A percentile compares a stretch with the other conserved stretches of the same genome.
Evolutionary conservation across 2,888 invertebrate species (phyloP).

Genomic region (Oscheius sp.): DNA sequence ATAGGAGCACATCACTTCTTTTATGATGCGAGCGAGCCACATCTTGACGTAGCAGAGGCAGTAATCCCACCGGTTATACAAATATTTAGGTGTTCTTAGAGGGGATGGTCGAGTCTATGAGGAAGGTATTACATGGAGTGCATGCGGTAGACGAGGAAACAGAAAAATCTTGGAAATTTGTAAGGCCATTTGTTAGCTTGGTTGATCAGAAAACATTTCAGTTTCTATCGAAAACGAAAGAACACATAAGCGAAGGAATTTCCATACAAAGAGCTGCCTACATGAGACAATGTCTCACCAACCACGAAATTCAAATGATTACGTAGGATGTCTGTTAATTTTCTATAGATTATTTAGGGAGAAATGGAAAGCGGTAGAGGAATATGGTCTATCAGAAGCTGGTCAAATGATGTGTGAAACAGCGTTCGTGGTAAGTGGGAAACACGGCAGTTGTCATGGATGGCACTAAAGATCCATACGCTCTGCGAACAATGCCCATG

Average conservation of each 20-base stretch:
- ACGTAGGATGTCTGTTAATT: conserved; percentile 1
- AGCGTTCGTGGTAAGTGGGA: conserved; percentile 48
- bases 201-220: conserved; percentile 26
- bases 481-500: background rate
- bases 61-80: background rate
- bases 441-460: background rate
- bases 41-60: conserved; percentile 58
- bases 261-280: conserved; percentile 64
- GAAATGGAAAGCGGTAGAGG: conserved; percentile 57
- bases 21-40: conserved; percentile 71
- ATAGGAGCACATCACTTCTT: conserved; percentile 72
- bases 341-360: conserved; percentile 21
- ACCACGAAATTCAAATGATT: conserved; percentile 50
- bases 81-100: conserved; percentile 59
- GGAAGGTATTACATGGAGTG: conserved; percentile 46
- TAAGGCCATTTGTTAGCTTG: conserved; percentile 29
- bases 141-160: conserved; percentile 63
- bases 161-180: conserved; percentile 63
- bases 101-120: conserved; percentile 59
- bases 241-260: conserved; percentile 65
- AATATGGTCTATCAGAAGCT: conserved; percentile 57
- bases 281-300: conserved; percentile 65
- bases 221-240: conserved; percentile 60
- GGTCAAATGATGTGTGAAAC: conserved; percentile 57
- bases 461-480: background rate